phyloP scores from a whole-genome alignment of 2,888 invertebrate species.

The Sialis lutaria region DNA sequence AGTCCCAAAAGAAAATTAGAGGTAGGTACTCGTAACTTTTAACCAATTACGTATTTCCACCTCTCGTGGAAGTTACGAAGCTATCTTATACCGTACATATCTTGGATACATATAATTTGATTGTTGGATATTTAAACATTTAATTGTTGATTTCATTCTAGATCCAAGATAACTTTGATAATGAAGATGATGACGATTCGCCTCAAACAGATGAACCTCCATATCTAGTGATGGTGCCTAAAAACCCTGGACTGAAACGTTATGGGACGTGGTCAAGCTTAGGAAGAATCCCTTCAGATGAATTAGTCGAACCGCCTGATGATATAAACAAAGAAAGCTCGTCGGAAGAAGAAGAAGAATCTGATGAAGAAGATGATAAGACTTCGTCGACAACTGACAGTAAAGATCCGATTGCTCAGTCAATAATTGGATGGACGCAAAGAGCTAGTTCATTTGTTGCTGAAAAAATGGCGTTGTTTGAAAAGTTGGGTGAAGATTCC shows the following conservation, averaged over 20 bases:
- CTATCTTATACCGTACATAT: too few relatives aligned
- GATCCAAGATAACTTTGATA: conserved; percentile 16
- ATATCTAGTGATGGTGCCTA: conserved; percentile 50
- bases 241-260: conserved; percentile 26
- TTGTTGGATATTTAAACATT: not conserved
- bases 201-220: conserved; percentile 57
- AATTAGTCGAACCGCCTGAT: conserved; percentile 33
- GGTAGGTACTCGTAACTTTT: not conserved
- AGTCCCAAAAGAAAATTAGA: conserved; percentile 3
- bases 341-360: conserved; percentile 14
- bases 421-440: conserved; percentile 51
- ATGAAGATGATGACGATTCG: conserved; percentile 49
- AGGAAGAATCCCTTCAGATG: conserved; percentile 46
- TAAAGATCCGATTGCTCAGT: conserved; percentile 9
- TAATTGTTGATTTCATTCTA: conserved; percentile 3
- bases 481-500: conserved; percentile 38
- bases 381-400: conserved; percentile 1
- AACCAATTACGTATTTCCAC: too few relatives aligned
- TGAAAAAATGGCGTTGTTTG: conserved; percentile 60
- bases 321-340: conserved; percentile 11
- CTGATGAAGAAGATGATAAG: conserved; percentile 20
- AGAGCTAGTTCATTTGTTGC: conserved; percentile 66
- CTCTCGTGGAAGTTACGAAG: too few relatives aligned
- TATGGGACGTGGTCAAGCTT: conserved; percentile 59
- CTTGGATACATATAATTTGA: too few relatives aligned